Conservation (phyloP, 2,797 vertebrate species). For the Pagetopsis macropterus region DNA sequence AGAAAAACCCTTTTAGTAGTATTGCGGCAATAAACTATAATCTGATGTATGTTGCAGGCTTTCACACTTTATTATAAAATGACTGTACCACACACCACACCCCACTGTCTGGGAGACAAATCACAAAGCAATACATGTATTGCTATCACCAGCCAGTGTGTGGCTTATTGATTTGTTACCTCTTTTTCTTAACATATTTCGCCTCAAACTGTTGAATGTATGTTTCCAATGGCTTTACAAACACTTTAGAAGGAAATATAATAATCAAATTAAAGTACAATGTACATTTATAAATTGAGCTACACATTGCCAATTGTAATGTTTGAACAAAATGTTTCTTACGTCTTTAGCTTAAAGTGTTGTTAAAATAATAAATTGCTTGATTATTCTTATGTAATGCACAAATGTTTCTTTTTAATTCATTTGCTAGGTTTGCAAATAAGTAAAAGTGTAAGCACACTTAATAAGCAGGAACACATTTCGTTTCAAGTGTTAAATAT, state of each 20-base stretch:
- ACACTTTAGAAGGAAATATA: not conserved
- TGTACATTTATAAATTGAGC: not conserved
- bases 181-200: conserved; percentile 6
- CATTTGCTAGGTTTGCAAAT: conserved; percentile 15
- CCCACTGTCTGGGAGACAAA: conserved; percentile 32
- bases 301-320: not conserved
- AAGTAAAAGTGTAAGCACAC: conserved; percentile 36
- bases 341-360: not conserved
- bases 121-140: conserved; percentile 35
- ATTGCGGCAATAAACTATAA: not conserved
- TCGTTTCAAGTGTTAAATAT: conserved; percentile 69
- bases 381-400: conserved; percentile 9
- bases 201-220: conserved; percentile 3
- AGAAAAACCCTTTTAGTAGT: conserved; percentile 9
- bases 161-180: not conserved
- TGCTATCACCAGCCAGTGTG: conserved; percentile 11
- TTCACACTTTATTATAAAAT: conserved; percentile 24
- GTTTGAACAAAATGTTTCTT: not conserved
- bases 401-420: not conserved
- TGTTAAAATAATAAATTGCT: not conserved
- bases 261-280: not conserved
- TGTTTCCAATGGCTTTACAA: not conserved
- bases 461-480: conserved; percentile 28
- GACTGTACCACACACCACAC: conserved; percentile 8
- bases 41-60: not conserved